A percentile compares a stretch with the other conserved stretches of the same genome.
Evolutionary conservation across 1,140 invertebrate species (phyloP).

Genomic region (Planococcus citri): DNA sequence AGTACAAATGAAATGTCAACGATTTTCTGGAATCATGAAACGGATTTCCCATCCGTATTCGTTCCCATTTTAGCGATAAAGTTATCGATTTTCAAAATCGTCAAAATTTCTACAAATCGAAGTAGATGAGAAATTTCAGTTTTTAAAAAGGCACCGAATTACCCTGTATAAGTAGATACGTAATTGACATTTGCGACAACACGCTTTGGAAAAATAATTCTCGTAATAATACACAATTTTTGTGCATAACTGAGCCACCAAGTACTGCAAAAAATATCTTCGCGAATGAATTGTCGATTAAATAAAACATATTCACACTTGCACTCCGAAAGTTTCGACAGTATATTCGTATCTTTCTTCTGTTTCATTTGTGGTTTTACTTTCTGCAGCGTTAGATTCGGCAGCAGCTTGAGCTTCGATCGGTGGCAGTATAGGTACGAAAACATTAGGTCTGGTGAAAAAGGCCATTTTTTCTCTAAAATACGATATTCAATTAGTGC

Average conservation of each 20-base stretch:
- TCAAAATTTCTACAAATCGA: too few relatives aligned
- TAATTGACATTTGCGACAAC: background rate
- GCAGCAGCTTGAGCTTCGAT: conserved; percentile 18
- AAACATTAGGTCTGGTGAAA: conserved; percentile 67
- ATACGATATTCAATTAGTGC: conserved; percentile 22
- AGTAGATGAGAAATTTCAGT: background rate
- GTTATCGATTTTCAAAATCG: too few relatives aligned
- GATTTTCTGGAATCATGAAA: too few relatives aligned
- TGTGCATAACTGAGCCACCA: too few relatives aligned
- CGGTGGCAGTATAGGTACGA: conserved; percentile 50
- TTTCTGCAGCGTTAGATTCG: conserved; percentile 28
- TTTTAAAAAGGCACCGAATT: background rate
- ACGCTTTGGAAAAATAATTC: background rate
- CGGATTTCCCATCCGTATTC: too few relatives aligned
- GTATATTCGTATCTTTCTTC: conserved; percentile 51
- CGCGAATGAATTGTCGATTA: background rate
- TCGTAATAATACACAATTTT: background rate
- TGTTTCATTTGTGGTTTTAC: conserved; percentile 34
- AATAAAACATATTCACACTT: conserved; percentile 38
- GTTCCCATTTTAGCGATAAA: too few relatives aligned
- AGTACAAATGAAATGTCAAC: too few relatives aligned
- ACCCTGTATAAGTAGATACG: background rate
- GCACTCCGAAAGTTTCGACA: conserved; percentile 52
- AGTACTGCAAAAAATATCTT: background rate
- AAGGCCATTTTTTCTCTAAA: conserved; percentile 90